phyloP scores from a whole-genome alignment of 37 sponge, comb jelly and placozoan genomes.

The Mnemiopsis leidyi region DNA sequence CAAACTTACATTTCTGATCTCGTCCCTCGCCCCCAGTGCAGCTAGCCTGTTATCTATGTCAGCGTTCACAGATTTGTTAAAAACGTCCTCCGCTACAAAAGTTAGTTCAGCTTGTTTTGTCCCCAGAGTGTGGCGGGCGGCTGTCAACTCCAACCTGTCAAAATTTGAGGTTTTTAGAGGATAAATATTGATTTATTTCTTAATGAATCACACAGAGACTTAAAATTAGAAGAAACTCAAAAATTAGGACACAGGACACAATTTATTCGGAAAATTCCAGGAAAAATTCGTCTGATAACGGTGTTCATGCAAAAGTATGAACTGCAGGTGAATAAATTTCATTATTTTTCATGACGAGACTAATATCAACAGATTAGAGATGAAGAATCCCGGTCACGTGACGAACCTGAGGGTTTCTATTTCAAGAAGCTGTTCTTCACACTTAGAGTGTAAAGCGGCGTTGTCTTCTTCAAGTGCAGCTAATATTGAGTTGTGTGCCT shows the following conservation, averaged over 20 bases:
- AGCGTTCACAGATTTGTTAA: conserved; percentile 12
- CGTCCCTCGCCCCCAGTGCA: not conserved
- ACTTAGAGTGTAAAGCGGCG: not conserved
- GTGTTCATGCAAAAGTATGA: too few species aligned
- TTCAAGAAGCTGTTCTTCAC: conserved; percentile 43
- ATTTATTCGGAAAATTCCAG: too few species aligned
- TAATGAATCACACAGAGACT: too few species aligned
- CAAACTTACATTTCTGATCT: not conserved
- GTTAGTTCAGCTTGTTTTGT: conserved; percentile 63
- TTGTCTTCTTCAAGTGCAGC: not conserved
- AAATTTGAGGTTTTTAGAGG: too few species aligned
- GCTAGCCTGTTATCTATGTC: not conserved
- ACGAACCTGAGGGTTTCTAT: conserved; percentile 47
- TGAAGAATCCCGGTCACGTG: too few species aligned
- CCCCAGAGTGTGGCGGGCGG: conserved; percentile 11
- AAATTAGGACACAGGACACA: too few species aligned
- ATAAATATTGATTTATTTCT: too few species aligned
- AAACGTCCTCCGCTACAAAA: conserved; percentile 21
- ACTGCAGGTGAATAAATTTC: too few species aligned
- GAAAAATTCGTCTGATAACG: too few species aligned
- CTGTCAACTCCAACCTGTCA: conserved; percentile 38
- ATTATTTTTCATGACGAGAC: too few species aligned
- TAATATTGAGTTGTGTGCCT: conserved; percentile 15
- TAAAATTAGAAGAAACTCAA: too few species aligned
- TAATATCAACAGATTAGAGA: too few species aligned